Evolutionary conservation across 1,140 invertebrate genomes (phyloP), one percentile per base, ranked within the genome.

Genomic region (Caenorhabditis inopinata): DNA sequence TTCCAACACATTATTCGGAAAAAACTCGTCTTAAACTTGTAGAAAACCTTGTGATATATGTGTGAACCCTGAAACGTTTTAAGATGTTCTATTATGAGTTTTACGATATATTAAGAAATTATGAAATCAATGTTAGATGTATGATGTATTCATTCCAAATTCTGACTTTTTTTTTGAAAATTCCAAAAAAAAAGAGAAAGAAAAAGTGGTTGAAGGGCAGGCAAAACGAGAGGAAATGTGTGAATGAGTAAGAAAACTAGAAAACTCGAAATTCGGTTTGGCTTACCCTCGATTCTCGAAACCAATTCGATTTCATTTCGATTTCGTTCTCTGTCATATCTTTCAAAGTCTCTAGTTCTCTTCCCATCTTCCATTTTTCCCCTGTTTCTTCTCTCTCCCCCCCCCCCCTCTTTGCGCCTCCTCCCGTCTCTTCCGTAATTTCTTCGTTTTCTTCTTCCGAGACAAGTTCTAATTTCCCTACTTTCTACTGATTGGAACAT

Each of bases 261-360:
- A n/a, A 25, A 25, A 53, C 27, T 53, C 7, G 58, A 68, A 68
- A 68, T 68, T 68, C 32, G n/a, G 58, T 68, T 68, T 68, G 58
- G 18, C n/a, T 68, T 68, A 32, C 58, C 58, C 58, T 68, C 58
- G 32, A 68, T 68, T 45, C 74, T 47, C 74, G 45, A 75, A 29
- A 75, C 74, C 45, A 51, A 76, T 48, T 76, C 46, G 32, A 51
- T 38, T 49, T 76, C 48, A 76, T 23, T 76, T 47, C 42, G 74
- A 75, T 75, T 48, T 75, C 75, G 45, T 18, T 21, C 32, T 21
- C 38, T 32, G 53, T 38, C 45, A 47, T 76, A 51, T 76, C 47
- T 53, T 51, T 51, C 48, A 27, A 35, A 29, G 35, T 51, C 74
- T 76, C 48, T 76, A 48, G 35, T 51, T 53, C 75, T 76, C 47